Conservation (phyloP, 2,888 invertebrate genomes). For the Schizaphis graminum region DNA sequence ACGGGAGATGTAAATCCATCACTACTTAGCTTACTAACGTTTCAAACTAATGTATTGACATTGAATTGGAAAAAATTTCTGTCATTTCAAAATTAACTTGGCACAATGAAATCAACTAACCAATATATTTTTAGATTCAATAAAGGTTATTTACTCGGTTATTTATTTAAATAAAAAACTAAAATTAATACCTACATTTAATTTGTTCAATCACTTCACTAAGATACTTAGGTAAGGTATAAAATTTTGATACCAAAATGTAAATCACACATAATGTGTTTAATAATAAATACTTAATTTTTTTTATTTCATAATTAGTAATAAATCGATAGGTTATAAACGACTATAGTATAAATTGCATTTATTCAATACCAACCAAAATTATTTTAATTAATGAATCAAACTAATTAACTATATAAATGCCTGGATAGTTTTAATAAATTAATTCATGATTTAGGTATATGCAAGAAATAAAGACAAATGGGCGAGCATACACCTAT, state of each 20-base stretch:
- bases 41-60: constrained; percentile 49
- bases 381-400: neutral
- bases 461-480: neutral
- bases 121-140: constrained; percentile 55
- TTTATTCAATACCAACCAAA: neutral
- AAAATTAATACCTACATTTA: neutral
- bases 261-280: neutral
- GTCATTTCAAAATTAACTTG: constrained; percentile 64
- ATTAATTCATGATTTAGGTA: neutral
- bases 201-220: neutral
- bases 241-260: neutral
- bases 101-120: constrained; percentile 50
- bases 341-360: neutral
- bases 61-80: constrained; percentile 51
- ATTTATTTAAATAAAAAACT: constrained; percentile 19
- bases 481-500: no score
- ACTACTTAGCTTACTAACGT: constrained; percentile 37
- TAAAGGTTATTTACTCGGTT: no score
- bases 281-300: neutral
- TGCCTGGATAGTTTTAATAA: neutral
- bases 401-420: neutral
- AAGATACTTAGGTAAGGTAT: neutral
- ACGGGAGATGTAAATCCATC: constrained; percentile 64
- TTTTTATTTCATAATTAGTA: neutral
- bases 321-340: neutral